phyloP scores from a whole-genome alignment of 2,797 vertebrate genomes.

The Microctenopoma stevenorrisi region DNA sequence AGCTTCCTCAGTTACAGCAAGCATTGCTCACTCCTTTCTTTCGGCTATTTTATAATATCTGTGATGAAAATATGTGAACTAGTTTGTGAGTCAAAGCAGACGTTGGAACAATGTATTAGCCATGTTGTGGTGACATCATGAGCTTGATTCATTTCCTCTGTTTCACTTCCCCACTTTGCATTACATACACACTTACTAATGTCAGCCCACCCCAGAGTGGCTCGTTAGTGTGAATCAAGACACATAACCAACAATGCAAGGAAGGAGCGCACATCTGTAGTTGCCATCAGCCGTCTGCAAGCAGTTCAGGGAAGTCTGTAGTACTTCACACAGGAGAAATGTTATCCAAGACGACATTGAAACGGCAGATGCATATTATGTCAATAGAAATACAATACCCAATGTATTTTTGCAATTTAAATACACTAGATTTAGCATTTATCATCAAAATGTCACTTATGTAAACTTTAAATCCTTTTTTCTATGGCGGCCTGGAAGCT shows the following conservation, averaged over 20 bases:
- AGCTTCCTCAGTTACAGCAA: not conserved
- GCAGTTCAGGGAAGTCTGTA: slow-evolving; percentile 1
- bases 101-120: slow-evolving; percentile 17
- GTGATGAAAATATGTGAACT: slow-evolving; percentile 16
- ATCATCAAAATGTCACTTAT: too few species aligned
- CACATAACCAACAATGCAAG: slow-evolving; percentile 19
- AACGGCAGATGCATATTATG: slow-evolving; percentile 11
- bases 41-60: slow-evolving; percentile 2
- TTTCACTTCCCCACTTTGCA: slow-evolving; percentile 41
- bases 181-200: slow-evolving; percentile 38
- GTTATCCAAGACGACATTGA: not conserved
- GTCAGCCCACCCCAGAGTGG: slow-evolving; percentile 15
- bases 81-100: slow-evolving; percentile 40
- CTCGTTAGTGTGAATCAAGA: slow-evolving; percentile 40
- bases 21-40: slow-evolving; percentile 8
- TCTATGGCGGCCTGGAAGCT: too few species aligned
- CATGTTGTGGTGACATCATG: slow-evolving; percentile 34
- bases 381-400: not conserved
- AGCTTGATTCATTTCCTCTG: slow-evolving; percentile 58
- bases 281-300: slow-evolving; percentile 24
- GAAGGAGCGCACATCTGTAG: not conserved
- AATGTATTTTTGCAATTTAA: too few species aligned
- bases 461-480: too few species aligned
- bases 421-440: too few species aligned
- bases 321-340: not conserved